phyloP scores from a whole-genome alignment of 2,888 invertebrate genomes.

The Hanleya hanleyi region DNA sequence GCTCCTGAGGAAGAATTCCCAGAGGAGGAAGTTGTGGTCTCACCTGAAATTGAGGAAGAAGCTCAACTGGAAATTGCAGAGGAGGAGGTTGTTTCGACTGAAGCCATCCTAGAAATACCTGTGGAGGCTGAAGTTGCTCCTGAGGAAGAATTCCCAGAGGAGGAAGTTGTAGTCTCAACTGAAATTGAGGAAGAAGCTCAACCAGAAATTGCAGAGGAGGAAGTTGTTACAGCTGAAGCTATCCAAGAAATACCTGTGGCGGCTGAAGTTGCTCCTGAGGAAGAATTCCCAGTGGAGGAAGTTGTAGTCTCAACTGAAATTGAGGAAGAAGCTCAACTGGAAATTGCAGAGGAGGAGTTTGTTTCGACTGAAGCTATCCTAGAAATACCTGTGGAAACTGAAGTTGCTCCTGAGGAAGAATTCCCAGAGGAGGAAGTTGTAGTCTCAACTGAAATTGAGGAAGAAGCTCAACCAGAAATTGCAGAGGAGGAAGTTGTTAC shows the following conservation, averaged over 20 bases:
- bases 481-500: constrained; percentile 1
- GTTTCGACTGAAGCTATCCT: not conserved
- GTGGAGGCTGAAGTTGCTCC: not conserved
- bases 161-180: not conserved
- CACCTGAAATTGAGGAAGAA: not conserved
- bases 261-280: not conserved
- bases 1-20: not conserved
- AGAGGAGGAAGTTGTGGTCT: not conserved
- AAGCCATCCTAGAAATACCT: not conserved
- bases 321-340: not conserved
- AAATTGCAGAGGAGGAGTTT: not conserved
- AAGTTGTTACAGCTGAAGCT: not conserved
- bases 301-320: not conserved
- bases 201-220: not conserved
- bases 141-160: not conserved
- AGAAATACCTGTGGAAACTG: not conserved
- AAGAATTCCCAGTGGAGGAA: not conserved
- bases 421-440: not conserved
- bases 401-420: not conserved
- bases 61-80: not conserved
- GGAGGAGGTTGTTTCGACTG: not conserved
- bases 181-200: not conserved
- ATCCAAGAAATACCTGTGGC: not conserved
- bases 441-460: not conserved
- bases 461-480: not conserved